These are phyloP conservation scores for Drosophila orosa DNA, from an alignment of 1,140 invertebrate species.

Conservation along the genomic window DNA sequence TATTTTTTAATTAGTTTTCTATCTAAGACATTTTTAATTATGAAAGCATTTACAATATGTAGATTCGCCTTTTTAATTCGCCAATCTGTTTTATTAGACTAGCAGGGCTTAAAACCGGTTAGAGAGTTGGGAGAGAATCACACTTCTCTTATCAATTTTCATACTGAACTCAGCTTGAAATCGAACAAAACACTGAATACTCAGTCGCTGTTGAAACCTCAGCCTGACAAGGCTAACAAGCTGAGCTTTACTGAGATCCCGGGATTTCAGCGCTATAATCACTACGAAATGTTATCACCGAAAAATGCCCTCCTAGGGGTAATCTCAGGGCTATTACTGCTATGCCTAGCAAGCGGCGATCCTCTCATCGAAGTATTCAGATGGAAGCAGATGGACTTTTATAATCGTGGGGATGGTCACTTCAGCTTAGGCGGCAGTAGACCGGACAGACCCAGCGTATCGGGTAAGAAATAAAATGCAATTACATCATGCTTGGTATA, in stretches of 20 bases:
- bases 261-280: neutral
- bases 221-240: conserved; percentile 18
- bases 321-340: conserved; percentile 22
- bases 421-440: neutral
- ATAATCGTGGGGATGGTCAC: conserved; percentile 67
- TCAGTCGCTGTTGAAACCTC: conserved; percentile 36
- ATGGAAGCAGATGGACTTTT: conserved; percentile 84
- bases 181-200: neutral
- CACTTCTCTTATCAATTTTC: conserved; percentile 47
- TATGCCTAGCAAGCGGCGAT: conserved; percentile 43
- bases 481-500: conserved; percentile 8
- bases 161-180: conserved; percentile 1
- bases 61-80: neutral
- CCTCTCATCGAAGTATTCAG: conserved; percentile 83
- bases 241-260: conserved; percentile 2
- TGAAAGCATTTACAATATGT: neutral
- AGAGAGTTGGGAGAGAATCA: conserved; percentile 16
- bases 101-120: conserved; percentile 33
- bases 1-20: neutral
- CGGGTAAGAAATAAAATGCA: conserved; percentile 36
- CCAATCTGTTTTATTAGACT: neutral
- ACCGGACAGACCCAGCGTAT: conserved; percentile 25
- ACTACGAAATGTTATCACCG: conserved; percentile 41
- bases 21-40: neutral
- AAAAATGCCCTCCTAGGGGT: conserved; percentile 19